Evolutionary conservation across 2,797 vertebrate genomes (phyloP).

Genomic region (Enteromius argenteus): DNA sequence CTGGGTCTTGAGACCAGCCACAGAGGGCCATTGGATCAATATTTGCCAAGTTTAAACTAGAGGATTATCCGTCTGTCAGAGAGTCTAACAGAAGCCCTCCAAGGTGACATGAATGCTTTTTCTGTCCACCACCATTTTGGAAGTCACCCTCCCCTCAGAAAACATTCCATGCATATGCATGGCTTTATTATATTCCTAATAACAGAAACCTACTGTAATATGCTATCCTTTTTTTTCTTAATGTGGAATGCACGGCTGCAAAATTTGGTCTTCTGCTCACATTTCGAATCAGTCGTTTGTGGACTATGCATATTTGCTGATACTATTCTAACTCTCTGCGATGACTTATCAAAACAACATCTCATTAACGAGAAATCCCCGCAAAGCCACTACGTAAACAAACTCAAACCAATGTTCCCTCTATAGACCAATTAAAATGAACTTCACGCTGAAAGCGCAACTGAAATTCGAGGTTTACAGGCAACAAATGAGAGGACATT

Average conservation of each 20-base stretch:
- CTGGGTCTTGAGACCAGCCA: constrained; percentile 75
- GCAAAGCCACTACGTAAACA: constrained; percentile 42
- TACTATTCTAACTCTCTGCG: constrained; percentile 15
- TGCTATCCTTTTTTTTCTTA: neutral
- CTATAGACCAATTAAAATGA: constrained; percentile 52
- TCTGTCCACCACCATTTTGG: constrained; percentile 29
- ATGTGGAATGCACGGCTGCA: neutral
- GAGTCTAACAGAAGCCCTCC: constrained; percentile 80
- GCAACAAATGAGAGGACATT: constrained; percentile 22
- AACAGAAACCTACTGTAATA: neutral
- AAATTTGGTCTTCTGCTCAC: neutral
- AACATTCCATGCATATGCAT: constrained; percentile 11
- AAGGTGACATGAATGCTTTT: constrained; percentile 80
- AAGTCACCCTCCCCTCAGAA: constrained; percentile 37
- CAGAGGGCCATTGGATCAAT: constrained; percentile 80
- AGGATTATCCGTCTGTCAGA: constrained; percentile 84
- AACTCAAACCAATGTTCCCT: constrained; percentile 37
- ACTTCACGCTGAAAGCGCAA: constrained; percentile 9
- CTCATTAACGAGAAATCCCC: constrained; percentile 43
- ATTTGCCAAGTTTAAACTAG: constrained; percentile 86
- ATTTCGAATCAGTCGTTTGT: constrained; percentile 18
- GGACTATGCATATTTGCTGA: constrained; percentile 26
- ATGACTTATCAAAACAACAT: constrained; percentile 51
- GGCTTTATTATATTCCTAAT: neutral
- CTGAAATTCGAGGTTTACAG: constrained; percentile 2